Evolutionary conservation across 2,797 vertebrate genomes (phyloP).

Genomic region (Acanthurus lineatus): DNA sequence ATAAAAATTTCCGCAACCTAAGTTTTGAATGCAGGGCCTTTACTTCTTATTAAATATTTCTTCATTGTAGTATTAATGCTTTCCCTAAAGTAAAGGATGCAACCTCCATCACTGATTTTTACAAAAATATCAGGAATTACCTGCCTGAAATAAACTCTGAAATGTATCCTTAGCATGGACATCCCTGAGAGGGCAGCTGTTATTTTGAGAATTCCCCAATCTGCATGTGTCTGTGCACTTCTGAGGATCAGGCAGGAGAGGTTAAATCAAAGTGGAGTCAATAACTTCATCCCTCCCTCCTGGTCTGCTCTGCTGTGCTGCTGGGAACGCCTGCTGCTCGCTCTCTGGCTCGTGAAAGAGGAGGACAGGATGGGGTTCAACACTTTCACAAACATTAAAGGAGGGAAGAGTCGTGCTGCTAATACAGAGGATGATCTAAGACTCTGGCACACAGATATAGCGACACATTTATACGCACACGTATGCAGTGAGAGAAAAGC

Average conservation of each 20-base stretch:
- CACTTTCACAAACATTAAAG: slow-evolving; percentile 72
- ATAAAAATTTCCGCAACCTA: neutral
- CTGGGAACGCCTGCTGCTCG: slow-evolving; percentile 75
- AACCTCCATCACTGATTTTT: neutral
- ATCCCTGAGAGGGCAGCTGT: slow-evolving; percentile 26
- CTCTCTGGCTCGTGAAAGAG: slow-evolving; percentile 59
- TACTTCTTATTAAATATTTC: slow-evolving; percentile 1
- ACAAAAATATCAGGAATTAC: slow-evolving; percentile 8
- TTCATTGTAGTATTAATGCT: neutral
- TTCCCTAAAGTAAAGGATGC: neutral
- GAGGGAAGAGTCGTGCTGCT: slow-evolving; percentile 67
- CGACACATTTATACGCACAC: slow-evolving; percentile 44
- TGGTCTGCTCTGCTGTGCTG: slow-evolving; percentile 60
- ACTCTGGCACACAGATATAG: slow-evolving; percentile 51
- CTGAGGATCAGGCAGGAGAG: slow-evolving; percentile 73
- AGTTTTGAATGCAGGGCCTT: neutral
- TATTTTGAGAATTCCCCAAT: slow-evolving; percentile 68
- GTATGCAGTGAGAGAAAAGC: slow-evolving; percentile 43
- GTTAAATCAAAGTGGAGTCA: slow-evolving; percentile 83
- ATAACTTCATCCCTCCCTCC: slow-evolving; percentile 77
- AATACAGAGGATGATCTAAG: slow-evolving; percentile 79
- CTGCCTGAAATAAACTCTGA: slow-evolving; percentile 10
- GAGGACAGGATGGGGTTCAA: slow-evolving; percentile 74
- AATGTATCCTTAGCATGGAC: slow-evolving; percentile 21
- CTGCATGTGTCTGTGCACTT: slow-evolving; percentile 64